Evolutionary conservation across 1,140 invertebrate genomes (phyloP), one percentile per base, ranked within the genome.

Genomic region (Aphelenchoides besseyi): DNA sequence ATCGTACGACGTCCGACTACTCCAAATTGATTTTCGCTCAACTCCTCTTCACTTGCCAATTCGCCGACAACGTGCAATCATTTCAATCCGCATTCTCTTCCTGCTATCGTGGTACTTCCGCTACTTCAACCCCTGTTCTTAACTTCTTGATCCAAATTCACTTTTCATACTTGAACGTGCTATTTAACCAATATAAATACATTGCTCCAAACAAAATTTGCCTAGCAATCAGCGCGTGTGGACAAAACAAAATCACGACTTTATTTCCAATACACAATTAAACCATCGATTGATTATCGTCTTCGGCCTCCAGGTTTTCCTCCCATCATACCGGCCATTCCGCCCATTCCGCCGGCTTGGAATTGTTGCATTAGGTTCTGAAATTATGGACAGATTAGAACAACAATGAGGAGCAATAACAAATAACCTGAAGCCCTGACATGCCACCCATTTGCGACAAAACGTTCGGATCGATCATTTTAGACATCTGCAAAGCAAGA

Each of bases 391-490:
- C n/a, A 41, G n/a, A 41, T 5, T 41, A 8, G 37, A 41, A 8
- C n/a, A 41, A 41, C n/a, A 41, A 41, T n/a, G 37, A 8, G n/a
- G n/a, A n/a, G n/a, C 86, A 97, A 98, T 97, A n/a, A n/a, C n/a
- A n/a, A 91, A 98, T 97, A 84, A 92, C 97, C 85, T 98, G 94
- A 1, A 98, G 87, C 8, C 96, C 95, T 57, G 90, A 89, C 89
- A 97, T 94, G 33, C 97, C 97, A 79, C 91, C 91, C 91, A 92
- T 92, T 88, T 94, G 91, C 80, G 97, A 94, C 52, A 99, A 87
- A 68, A 99, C 92, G 76, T 94, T 88, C 0, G 97, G 96, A 88
- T 99, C 96, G 91, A 99, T 99, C 94, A 98, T 97, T 85, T 95
- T 96, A 2, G 96, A n/a, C n/a, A n/a, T n/a, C n/a, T n/a, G n/a